Conservation (phyloP, 2,888 invertebrate genomes). For the Fragum fragum region DNA sequence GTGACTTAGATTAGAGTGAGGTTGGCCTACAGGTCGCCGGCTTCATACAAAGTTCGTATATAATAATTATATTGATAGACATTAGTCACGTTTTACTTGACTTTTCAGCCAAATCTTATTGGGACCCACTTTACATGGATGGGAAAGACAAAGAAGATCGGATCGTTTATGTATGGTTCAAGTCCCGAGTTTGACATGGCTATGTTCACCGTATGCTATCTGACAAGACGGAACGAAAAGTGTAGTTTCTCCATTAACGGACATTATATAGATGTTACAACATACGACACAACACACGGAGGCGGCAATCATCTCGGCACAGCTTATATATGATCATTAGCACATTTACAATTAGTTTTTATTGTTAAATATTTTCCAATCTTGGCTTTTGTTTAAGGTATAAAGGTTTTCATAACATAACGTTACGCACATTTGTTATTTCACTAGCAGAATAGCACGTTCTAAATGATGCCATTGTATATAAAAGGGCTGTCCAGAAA, state of each 20-base stretch:
- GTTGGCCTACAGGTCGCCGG: too few relatives aligned
- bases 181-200: constrained; percentile 97
- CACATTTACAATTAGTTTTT: too few relatives aligned
- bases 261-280: constrained; percentile 91
- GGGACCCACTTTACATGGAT: constrained; percentile 76
- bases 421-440: too few relatives aligned
- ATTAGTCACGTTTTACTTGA: constrained; percentile 46
- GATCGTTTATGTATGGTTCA: constrained; percentile 82
- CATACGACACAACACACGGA: constrained; percentile 86
- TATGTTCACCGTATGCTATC: constrained; percentile 95
- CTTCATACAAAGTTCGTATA: too few relatives aligned
- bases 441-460: too few relatives aligned
- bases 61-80: constrained; percentile 72
- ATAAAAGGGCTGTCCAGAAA: too few relatives aligned
- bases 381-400: too few relatives aligned
- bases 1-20: too few relatives aligned
- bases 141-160: constrained; percentile 70
- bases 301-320: constrained; percentile 71
- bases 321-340: constrained; percentile 64
- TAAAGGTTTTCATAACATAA: too few relatives aligned
- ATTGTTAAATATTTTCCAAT: too few relatives aligned
- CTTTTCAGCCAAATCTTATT: constrained; percentile 70
- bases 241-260: constrained; percentile 92
- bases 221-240: constrained; percentile 91
- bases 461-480: too few relatives aligned